These are phyloP conservation scores for Arctia plantaginis DNA, from an alignment of 2,888 invertebrate species.

Conservation along the genomic window DNA sequence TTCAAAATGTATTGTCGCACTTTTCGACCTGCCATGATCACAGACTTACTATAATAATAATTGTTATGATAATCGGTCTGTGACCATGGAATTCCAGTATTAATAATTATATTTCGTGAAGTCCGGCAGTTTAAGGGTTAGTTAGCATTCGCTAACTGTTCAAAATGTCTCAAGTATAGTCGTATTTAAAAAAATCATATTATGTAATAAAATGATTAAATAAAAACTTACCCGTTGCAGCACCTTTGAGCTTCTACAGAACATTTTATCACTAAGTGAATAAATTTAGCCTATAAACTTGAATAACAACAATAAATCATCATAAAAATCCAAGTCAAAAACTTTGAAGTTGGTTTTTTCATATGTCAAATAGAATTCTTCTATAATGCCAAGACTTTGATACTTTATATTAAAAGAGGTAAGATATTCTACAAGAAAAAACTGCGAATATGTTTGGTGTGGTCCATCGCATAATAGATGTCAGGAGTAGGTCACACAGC, in stretches of 20 bases:
- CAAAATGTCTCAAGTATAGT: too few relatives aligned
- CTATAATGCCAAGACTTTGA: constrained; percentile 26
- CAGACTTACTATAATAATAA: too few relatives aligned
- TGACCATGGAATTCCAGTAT: too few relatives aligned
- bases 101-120: too few relatives aligned
- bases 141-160: too few relatives aligned
- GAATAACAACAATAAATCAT: constrained; percentile 33
- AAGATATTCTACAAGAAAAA: background rate
- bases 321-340: constrained; percentile 22
- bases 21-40: too few relatives aligned
- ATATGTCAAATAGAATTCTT: constrained; percentile 33
- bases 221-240: constrained; percentile 61
- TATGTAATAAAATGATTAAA: background rate
- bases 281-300: constrained; percentile 29
- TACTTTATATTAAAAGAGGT: background rate
- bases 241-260: constrained; percentile 55
- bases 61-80: too few relatives aligned
- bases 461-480: constrained; percentile 6
- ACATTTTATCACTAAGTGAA: constrained; percentile 59
- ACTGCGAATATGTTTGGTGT: background rate
- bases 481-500: background rate
- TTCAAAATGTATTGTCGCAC: too few relatives aligned
- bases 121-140: too few relatives aligned
- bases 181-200: too few relatives aligned
- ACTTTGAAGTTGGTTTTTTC: constrained; percentile 55